These are phyloP conservation scores for Aurelia aurita complex sp. Pacific DNA, from an alignment of 30 jellyfish, hydroid and myxozoan species.

Conservation along the genomic window DNA sequence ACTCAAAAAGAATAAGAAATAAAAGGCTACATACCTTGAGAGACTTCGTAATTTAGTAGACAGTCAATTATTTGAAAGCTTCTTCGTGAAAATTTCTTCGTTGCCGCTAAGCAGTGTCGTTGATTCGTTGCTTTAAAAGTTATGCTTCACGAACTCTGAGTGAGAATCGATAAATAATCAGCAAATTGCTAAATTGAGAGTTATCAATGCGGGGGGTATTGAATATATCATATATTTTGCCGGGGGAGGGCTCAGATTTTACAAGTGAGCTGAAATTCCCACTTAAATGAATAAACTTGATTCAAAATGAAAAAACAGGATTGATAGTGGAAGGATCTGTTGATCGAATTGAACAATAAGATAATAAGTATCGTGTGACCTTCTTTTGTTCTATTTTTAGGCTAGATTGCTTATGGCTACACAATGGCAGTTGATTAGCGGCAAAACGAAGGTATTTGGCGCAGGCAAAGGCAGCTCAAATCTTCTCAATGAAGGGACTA, in stretches of 20 bases:
- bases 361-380: too few relatives aligned
- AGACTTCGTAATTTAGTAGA: constrained; percentile 6
- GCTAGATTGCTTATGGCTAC: too few relatives aligned
- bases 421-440: too few relatives aligned
- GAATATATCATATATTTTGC: neutral
- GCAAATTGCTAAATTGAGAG: neutral
- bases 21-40: constrained; percentile 1
- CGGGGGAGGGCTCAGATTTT: neutral
- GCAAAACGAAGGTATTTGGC: too few relatives aligned
- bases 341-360: too few relatives aligned
- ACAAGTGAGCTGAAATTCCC: too few relatives aligned
- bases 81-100: constrained; percentile 1
- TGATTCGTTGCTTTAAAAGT: constrained; percentile 13
- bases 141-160: neutral
- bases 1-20: neutral
- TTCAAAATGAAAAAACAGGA: too few relatives aligned
- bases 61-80: constrained; percentile 3
- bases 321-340: too few relatives aligned
- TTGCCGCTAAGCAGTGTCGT: constrained; percentile 46
- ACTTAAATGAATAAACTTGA: too few relatives aligned
- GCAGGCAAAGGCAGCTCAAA: too few relatives aligned
- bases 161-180: constrained; percentile 12
- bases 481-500: too few relatives aligned
- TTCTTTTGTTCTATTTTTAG: too few relatives aligned
- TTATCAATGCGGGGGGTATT: constrained; percentile 1